A percentile compares a stretch with the other conserved stretches of the same genome.
Evolutionary conservation across 2,888 invertebrate genomes (phyloP).

Genomic region (Phengaris arion): DNA sequence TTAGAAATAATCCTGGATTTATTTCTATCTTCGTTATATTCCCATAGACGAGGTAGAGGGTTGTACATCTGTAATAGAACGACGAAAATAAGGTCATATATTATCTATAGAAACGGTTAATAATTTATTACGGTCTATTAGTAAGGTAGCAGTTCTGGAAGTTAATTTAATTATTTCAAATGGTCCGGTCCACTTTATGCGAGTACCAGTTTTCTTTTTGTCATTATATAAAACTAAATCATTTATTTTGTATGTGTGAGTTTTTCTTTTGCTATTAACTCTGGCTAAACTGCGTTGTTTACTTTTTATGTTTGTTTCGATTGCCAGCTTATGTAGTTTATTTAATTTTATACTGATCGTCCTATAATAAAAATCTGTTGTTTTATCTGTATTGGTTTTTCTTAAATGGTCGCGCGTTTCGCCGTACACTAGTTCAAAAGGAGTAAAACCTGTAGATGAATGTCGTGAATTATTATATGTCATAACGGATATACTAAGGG

Average conservation of each 20-base stretch:
- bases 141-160: constrained; percentile 5
- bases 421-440: constrained; percentile 24
- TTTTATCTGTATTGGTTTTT: constrained; percentile 14
- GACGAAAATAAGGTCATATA: too few relatives aligned
- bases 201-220: constrained; percentile 20
- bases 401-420: constrained; percentile 25
- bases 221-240: constrained; percentile 23
- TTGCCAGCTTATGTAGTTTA: constrained; percentile 5
- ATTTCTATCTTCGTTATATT: too few relatives aligned
- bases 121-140: constrained; percentile 1
- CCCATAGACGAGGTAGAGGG: too few relatives aligned
- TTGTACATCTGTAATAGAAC: too few relatives aligned
- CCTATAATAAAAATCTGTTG: neutral
- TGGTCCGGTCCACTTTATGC: constrained; percentile 17
- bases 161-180: constrained; percentile 19
- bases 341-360: neutral
- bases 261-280: constrained; percentile 30
- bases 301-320: constrained; percentile 22
- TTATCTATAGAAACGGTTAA: neutral
- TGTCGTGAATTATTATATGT: constrained; percentile 24
- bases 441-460: constrained; percentile 24
- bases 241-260: constrained; percentile 18
- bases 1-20: neutral
- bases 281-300: constrained; percentile 21
- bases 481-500: constrained; percentile 12